Conservation (phyloP, 1,140 invertebrate species). For the Nasonia vitripennis region DNA sequence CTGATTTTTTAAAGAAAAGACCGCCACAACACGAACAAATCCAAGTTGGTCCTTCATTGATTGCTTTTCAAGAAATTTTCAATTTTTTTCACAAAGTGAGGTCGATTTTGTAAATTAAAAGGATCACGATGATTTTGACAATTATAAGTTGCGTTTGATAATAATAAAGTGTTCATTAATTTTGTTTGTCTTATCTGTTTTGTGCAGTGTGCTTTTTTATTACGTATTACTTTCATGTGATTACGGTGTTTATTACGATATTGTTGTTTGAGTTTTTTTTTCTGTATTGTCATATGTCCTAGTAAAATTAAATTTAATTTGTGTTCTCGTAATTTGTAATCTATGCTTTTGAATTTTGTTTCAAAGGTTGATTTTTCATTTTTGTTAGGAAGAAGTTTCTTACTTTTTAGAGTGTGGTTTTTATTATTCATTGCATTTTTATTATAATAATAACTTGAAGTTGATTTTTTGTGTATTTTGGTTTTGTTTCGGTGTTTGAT, state of each 20-base stretch:
- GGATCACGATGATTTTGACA: background rate
- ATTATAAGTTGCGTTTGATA: background rate
- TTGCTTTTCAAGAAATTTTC: background rate
- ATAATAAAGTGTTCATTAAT: background rate
- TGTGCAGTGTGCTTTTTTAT: background rate
- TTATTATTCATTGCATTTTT: too few species aligned
- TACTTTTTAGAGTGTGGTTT: too few species aligned
- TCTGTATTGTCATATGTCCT: background rate
- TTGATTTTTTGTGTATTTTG: background rate
- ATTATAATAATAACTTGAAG: background rate
- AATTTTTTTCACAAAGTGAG: background rate
- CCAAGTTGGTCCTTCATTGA: background rate
- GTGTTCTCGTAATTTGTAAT: background rate
- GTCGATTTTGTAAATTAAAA: conserved; percentile 4
- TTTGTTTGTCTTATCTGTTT: background rate
- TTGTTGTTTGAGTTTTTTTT: background rate
- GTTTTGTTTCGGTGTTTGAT: too few species aligned
- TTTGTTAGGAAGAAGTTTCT: too few species aligned
- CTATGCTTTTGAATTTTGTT: too few species aligned
- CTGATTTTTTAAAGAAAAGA: conserved; percentile 10
- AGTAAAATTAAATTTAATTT: background rate
- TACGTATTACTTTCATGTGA: background rate
- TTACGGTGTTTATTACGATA: background rate
- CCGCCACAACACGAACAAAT: background rate
- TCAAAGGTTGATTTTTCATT: too few species aligned